Conservation (phyloP, 2,113 vertebrate genomes). For the Pithys albifrons region DNA sequence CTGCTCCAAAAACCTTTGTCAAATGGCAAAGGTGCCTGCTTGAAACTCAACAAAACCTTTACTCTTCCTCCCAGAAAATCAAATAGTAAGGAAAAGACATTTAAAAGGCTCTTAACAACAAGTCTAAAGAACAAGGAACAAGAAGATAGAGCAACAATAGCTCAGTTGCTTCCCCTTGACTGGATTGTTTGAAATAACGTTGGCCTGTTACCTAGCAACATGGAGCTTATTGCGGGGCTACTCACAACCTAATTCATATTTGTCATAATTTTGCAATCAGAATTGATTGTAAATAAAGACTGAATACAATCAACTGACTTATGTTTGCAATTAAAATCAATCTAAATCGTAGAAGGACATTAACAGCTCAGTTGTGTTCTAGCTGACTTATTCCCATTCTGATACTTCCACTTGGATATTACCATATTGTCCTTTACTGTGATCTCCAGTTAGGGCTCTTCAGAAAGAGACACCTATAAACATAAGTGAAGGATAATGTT, state of each 20-base stretch:
- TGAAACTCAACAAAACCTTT: not conserved
- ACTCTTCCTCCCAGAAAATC: not conserved
- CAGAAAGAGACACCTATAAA: not conserved
- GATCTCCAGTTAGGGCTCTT: not conserved
- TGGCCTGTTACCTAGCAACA: constrained; percentile 81
- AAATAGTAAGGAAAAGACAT: not conserved
- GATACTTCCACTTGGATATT: constrained; percentile 37
- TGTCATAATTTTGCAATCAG: constrained; percentile 83
- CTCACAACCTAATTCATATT: constrained; percentile 77
- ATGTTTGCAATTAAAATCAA: constrained; percentile 78
- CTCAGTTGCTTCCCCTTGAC: constrained; percentile 36
- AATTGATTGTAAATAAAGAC: constrained; percentile 79
- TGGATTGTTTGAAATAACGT: constrained; percentile 59
- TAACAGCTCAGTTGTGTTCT: constrained; percentile 47
- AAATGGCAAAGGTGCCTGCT: not conserved
- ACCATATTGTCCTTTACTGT: not conserved
- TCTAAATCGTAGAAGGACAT: constrained; percentile 65
- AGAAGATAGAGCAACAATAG: constrained; percentile 43
- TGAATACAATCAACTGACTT: constrained; percentile 74
- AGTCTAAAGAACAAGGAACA: constrained; percentile 1
- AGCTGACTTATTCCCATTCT: constrained; percentile 51
- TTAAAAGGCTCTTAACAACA: constrained; percentile 41
- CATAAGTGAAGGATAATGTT: not conserved
- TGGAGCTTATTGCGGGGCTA: constrained; percentile 68
- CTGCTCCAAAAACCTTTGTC: not conserved